A percentile compares a stretch with the other conserved stretches of the same genome.
Conservation (phyloP, 2,113 vertebrate species). For the Nothobranchius kuhntae region DNA sequence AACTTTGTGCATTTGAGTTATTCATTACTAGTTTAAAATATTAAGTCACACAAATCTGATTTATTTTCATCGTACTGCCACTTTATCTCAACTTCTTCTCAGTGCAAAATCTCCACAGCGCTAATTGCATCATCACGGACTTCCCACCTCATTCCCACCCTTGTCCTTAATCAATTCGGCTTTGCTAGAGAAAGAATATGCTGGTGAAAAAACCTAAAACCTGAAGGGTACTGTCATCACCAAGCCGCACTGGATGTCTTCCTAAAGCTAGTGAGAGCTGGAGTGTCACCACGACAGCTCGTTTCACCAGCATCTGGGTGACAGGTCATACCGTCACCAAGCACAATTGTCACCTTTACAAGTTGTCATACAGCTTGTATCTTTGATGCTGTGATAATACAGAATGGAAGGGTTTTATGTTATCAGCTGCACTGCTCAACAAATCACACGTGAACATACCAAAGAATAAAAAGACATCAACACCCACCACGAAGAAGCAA, state of each 20-base stretch:
- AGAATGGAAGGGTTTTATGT: conserved; percentile 49
- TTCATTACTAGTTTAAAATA: not conserved
- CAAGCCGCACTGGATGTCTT: conserved; percentile 39
- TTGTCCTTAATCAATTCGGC: conserved; percentile 49
- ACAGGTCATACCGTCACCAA: conserved; percentile 57
- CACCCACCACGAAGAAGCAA: conserved; percentile 22
- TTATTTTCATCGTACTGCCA: conserved; percentile 23
- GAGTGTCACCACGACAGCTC: conserved; percentile 49
- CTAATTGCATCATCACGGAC: conserved; percentile 70
- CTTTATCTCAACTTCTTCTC: conserved; percentile 13
- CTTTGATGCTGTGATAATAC: conserved; percentile 59
- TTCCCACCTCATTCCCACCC: conserved; percentile 57
- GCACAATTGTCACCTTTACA: conserved; percentile 71
- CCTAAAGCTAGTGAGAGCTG: conserved; percentile 38
- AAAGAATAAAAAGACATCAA: conserved; percentile 27
- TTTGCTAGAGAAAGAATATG: conserved; percentile 21
- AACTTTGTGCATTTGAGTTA: not conserved
- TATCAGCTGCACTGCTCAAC: conserved; percentile 46
- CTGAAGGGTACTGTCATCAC: conserved; percentile 56
- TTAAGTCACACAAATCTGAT: not conserved
- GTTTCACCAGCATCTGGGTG: conserved; percentile 59
- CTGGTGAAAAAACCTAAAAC: conserved; percentile 28
- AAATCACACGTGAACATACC: conserved; percentile 31
- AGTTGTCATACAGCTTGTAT: conserved; percentile 61
- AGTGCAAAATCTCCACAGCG: conserved; percentile 37